Conservation (phyloP, 2,888 invertebrate species). For the Cosmia pyralina region DNA sequence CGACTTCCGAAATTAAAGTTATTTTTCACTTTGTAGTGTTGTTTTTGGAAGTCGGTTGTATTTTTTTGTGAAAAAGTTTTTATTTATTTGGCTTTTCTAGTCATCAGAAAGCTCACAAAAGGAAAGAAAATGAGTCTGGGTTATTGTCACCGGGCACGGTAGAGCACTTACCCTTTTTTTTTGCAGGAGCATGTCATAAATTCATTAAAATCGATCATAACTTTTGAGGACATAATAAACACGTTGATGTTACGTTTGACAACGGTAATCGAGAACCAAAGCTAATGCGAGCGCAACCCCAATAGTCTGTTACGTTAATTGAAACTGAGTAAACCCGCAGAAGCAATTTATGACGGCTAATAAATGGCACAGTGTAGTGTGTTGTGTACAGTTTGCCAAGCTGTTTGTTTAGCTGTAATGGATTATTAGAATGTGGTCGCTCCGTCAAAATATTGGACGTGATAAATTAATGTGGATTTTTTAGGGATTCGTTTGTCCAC, state of each 20-base stretch:
- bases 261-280: constrained; percentile 63
- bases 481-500: neutral
- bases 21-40: no score
- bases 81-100: neutral
- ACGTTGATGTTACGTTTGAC: constrained; percentile 45
- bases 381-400: constrained; percentile 69
- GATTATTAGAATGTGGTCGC: constrained; percentile 53
- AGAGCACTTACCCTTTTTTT: neutral
- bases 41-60: no score
- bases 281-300: constrained; percentile 67
- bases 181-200: neutral
- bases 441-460: constrained; percentile 49
- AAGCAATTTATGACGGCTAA: constrained; percentile 80
- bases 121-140: neutral
- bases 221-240: constrained; percentile 32
- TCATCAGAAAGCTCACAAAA: neutral
- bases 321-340: constrained; percentile 79
- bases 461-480: constrained; percentile 48
- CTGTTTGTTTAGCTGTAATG: constrained; percentile 74
- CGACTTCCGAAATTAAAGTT: no score
- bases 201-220: neutral
- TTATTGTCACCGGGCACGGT: neutral
- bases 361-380: constrained; percentile 69
- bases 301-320: constrained; percentile 70
- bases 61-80: no score